Percentiles rank a stretch among this genome's conserved stretches.
Conservation (phyloP, 2,888 invertebrate species). For the Cosmia trapezina region DNA sequence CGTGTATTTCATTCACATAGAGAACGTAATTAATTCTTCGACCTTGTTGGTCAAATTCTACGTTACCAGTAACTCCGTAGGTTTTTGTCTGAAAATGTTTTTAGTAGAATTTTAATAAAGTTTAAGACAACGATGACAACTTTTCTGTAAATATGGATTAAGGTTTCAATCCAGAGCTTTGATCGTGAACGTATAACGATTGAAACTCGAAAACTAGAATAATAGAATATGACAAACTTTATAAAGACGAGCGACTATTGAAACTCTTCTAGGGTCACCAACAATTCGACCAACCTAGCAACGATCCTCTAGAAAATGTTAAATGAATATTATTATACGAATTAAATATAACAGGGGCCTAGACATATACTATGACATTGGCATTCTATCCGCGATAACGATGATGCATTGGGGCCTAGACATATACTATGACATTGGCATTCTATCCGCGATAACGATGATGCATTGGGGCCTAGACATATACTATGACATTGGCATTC, state of each 20-base stretch:
- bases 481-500: neutral
- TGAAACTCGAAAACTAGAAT: neutral
- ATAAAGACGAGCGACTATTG: neutral
- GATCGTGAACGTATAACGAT: too few species aligned
- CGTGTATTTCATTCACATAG: slow-evolving; percentile 91
- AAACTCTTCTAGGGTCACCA: neutral
- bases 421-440: neutral
- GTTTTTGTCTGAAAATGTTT: slow-evolving; percentile 90
- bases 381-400: neutral
- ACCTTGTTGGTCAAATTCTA: slow-evolving; percentile 93
- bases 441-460: neutral
- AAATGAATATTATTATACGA: neutral
- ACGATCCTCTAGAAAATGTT: neutral
- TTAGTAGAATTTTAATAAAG: neutral
- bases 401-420: neutral
- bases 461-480: neutral
- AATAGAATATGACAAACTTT: neutral
- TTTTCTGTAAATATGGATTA: neutral
- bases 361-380: neutral
- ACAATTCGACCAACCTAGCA: neutral
- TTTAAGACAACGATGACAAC: neutral
- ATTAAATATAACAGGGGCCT: neutral
- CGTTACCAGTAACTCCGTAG: slow-evolving; percentile 92
- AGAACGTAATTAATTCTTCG: slow-evolving; percentile 92
- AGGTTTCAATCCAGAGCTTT: neutral